Evolutionary conservation across 2,797 vertebrate species (phyloP).

Genomic region (Euphonia xanthogaster): DNA sequence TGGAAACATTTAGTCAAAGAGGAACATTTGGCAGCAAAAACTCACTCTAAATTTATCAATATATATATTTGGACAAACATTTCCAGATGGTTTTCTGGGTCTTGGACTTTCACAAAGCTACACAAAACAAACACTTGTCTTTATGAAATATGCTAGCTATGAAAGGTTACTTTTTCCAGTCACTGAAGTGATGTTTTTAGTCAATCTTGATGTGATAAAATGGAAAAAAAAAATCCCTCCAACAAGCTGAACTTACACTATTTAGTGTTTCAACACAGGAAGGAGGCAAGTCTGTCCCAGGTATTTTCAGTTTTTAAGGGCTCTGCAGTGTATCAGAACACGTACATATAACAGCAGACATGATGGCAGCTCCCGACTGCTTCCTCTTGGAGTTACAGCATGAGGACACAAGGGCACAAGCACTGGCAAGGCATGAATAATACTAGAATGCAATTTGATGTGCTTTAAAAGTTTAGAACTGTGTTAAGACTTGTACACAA

Average conservation of each 20-base stretch:
- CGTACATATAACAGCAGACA: fast-evolving
- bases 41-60: conserved; percentile 38
- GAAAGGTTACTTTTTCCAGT: conserved; percentile 21
- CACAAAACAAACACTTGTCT: conserved; percentile 1
- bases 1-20: conserved; percentile 31
- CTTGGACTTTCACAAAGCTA: conserved; percentile 23
- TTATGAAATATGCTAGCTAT: conserved; percentile 23
- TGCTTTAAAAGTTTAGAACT: neutral
- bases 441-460: neutral
- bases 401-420: neutral
- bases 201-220: conserved; percentile 10
- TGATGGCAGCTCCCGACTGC: neutral
- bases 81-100: conserved; percentile 36
- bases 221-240: neutral
- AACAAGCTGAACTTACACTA: neutral
- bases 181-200: conserved; percentile 4
- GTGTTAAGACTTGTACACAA: neutral
- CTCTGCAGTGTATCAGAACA: neutral
- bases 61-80: conserved; percentile 39
- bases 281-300: neutral
- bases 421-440: neutral
- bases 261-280: conserved; percentile 22
- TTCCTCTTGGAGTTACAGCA: neutral
- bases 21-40: conserved; percentile 27
- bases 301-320: neutral